These are phyloP conservation scores for Dasysyrphus albostriatus DNA, from an alignment of 2,888 invertebrate genomes.

Conservation along the genomic window DNA sequence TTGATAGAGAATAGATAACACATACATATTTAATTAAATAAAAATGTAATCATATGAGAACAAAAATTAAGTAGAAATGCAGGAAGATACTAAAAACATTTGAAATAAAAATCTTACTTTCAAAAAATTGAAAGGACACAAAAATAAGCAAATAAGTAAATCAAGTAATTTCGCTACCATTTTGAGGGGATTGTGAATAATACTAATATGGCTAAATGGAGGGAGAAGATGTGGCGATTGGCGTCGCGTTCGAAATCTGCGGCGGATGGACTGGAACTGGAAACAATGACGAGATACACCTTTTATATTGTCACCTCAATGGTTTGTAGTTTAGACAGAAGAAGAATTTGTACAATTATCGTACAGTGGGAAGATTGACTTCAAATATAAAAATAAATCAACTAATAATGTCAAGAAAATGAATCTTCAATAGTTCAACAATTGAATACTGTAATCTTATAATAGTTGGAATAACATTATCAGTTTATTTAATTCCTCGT, in stretches of 20 bases:
- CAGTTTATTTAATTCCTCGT: too few relatives aligned
- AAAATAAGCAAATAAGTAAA: slow-evolving; percentile 52
- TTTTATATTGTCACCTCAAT: slow-evolving; percentile 44
- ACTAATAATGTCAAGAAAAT: too few relatives aligned
- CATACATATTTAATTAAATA: slow-evolving; percentile 33
- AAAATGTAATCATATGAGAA: slow-evolving; percentile 21
- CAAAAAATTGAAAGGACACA: slow-evolving; percentile 52
- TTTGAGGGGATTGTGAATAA: slow-evolving; percentile 20
- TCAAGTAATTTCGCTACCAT: slow-evolving; percentile 63
- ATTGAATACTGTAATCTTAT: too few relatives aligned
- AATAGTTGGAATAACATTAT: too few relatives aligned
- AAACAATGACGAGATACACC: slow-evolving; percentile 30
- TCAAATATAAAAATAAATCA: neutral
- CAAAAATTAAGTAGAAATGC: slow-evolving; percentile 28
- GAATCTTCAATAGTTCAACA: too few relatives aligned
- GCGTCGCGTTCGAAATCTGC: neutral
- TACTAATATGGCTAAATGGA: neutral
- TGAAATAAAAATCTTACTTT: slow-evolving; percentile 13
- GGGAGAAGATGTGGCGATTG: slow-evolving; percentile 5
- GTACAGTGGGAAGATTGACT: slow-evolving; percentile 1
- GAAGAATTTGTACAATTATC: slow-evolving; percentile 10
- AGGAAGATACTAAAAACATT: slow-evolving; percentile 5
- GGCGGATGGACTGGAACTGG: slow-evolving; percentile 17
- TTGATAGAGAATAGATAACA: slow-evolving; percentile 16
- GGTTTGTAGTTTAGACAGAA: slow-evolving; percentile 42